Percentiles rank a stretch among this genome's conserved stretches.
Conservation (phyloP, 2,888 invertebrate species). For the Philaethria dido region DNA sequence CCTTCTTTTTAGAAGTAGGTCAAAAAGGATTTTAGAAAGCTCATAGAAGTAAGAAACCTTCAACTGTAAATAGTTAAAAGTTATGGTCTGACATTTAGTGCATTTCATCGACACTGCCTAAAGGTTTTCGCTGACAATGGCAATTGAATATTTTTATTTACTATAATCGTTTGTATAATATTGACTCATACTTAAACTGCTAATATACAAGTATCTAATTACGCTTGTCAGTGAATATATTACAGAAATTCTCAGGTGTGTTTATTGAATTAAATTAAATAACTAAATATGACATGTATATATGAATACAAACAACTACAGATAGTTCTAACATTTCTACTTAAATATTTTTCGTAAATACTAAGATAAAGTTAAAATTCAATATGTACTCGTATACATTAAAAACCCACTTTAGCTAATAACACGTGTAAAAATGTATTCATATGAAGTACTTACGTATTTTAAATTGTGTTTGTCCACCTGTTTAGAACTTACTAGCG, state of each 20-base stretch:
- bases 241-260: slow-evolving; percentile 29
- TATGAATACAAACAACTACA: neutral
- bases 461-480: slow-evolving; percentile 62
- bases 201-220: slow-evolving; percentile 6
- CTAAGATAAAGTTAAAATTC: neutral
- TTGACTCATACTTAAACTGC: slow-evolving; percentile 10
- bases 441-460: slow-evolving; percentile 27
- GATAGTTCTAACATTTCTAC: neutral
- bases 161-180: neutral
- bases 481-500: slow-evolving; percentile 56
- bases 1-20: no score
- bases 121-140: neutral
- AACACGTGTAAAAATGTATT: neutral
- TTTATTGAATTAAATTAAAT: neutral
- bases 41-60: neutral
- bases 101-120: neutral
- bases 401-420: neutral
- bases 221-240: slow-evolving; percentile 21
- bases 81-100: slow-evolving; percentile 17
- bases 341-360: neutral
- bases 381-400: neutral
- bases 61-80: slow-evolving; percentile 10
- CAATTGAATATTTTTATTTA: slow-evolving; percentile 11
- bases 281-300: neutral
- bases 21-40: slow-evolving; percentile 14